Percentiles rank a stretch among this genome's conserved stretches.
Evolutionary conservation across 2,888 invertebrate species (phyloP).

Genomic region (Marasmarcha lunaedactyla): DNA sequence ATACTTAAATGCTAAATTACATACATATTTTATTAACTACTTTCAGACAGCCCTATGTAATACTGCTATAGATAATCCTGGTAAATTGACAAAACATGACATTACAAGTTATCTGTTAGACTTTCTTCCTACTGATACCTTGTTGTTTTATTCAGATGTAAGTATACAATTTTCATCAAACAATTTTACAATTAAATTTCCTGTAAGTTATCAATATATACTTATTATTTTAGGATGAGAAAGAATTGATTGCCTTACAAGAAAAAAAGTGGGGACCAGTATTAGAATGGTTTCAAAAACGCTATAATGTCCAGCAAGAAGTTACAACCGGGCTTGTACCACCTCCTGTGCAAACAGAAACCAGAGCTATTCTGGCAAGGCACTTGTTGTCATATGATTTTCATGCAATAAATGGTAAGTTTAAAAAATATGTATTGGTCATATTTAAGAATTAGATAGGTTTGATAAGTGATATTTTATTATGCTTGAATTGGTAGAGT

Average conservation of each 20-base stretch:
- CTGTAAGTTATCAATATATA: too few relatives aligned
- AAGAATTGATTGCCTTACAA: slow-evolving; percentile 82
- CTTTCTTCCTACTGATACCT: slow-evolving; percentile 84
- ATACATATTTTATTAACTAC: too few relatives aligned
- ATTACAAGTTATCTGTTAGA: slow-evolving; percentile 83
- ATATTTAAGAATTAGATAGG: too few relatives aligned
- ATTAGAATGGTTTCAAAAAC: slow-evolving; percentile 88
- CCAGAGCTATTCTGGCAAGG: slow-evolving; percentile 76
- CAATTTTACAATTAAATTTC: too few relatives aligned
- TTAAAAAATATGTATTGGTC: not conserved
- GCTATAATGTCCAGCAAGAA: slow-evolving; percentile 78
- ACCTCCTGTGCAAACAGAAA: slow-evolving; percentile 74
- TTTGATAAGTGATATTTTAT: too few relatives aligned
- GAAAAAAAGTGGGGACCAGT: slow-evolving; percentile 89
- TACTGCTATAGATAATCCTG: slow-evolving; percentile 93
- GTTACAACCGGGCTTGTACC: slow-evolving; percentile 78
- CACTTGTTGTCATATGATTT: slow-evolving; percentile 87
- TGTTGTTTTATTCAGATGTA: slow-evolving; percentile 81
- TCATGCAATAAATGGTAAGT: slow-evolving; percentile 83
- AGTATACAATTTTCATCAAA: too few relatives aligned
- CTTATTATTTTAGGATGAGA: slow-evolving; percentile 76
- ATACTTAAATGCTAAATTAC: too few relatives aligned
- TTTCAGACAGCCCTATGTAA: slow-evolving; percentile 88
- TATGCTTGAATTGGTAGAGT: too few relatives aligned
- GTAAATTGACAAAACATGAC: slow-evolving; percentile 79